Evolutionary conservation across 2,113 vertebrate genomes (phyloP).

Genomic region (Rattus rattus): DNA sequence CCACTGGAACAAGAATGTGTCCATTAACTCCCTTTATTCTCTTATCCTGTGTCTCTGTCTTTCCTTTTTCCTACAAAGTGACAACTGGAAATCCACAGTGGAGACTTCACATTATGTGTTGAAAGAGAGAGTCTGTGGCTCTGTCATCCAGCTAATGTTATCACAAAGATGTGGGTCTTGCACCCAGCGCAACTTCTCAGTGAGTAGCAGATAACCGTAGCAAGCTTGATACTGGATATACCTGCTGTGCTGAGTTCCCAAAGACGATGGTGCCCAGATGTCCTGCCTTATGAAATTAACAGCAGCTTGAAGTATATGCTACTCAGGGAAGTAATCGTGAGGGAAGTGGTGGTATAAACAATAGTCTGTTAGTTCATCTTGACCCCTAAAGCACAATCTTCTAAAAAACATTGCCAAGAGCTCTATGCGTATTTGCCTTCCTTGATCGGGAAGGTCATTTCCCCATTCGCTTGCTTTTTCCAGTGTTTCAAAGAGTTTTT

Average conservation of each 20-base stretch:
- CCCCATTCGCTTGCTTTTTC: background rate
- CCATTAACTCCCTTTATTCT: background rate
- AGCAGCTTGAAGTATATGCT: background rate
- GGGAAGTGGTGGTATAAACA: background rate
- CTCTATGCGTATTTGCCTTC: background rate
- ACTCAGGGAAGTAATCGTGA: background rate
- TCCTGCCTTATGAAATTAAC: background rate
- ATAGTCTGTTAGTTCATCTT: background rate
- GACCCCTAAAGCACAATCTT: background rate
- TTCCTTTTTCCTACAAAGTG: background rate
- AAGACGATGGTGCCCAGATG: background rate
- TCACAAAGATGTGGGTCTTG: background rate
- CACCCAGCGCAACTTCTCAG: background rate
- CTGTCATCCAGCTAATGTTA: background rate
- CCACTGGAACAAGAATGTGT: slow-evolving; percentile 16
- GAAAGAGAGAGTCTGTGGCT: background rate
- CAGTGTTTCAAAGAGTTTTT: background rate
- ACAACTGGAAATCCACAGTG: background rate
- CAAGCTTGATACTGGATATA: background rate
- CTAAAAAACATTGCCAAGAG: background rate
- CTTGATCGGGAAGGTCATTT: background rate
- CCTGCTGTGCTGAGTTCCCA: accelerated
- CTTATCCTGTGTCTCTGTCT: background rate
- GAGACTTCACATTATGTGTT: background rate
- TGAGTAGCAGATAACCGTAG: accelerated